Evolutionary conservation across 2,113 vertebrate genomes (phyloP).

Genomic region (Notiomystis cincta): DNA sequence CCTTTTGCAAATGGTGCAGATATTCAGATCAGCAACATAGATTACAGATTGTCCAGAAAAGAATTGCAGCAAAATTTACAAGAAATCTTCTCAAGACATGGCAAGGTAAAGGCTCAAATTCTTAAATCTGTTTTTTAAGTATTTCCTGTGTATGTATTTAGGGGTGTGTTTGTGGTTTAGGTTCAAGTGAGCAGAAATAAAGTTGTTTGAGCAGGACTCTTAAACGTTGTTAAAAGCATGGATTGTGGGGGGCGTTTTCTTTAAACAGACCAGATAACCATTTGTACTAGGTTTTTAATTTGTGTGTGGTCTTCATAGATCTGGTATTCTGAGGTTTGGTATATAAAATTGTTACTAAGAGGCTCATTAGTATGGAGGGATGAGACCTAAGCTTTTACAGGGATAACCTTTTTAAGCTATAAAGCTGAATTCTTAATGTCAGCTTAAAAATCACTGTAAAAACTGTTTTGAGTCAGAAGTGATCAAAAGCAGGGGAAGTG

Average conservation of each 20-base stretch:
- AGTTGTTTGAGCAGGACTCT: not conserved
- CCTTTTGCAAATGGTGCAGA: conserved; percentile 90
- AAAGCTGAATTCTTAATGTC: not conserved
- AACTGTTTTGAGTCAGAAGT: not conserved
- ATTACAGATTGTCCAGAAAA: conserved; percentile 93
- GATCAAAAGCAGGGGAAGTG: not conserved
- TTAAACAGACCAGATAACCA: not conserved
- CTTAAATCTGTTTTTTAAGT: not conserved
- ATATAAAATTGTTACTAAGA: not conserved
- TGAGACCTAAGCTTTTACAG: not conserved
- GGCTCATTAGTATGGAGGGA: not conserved
- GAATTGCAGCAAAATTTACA: conserved; percentile 88
- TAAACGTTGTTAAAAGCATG: not conserved
- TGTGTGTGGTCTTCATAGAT: not conserved
- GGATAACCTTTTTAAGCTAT: not conserved
- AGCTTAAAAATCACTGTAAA: not conserved
- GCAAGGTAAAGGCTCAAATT: conserved; percentile 76
- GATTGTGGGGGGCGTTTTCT: not conserved
- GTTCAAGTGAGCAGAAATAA: not conserved
- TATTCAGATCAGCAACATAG: conserved; percentile 90
- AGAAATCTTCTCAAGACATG: conserved; percentile 85
- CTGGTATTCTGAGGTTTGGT: not conserved
- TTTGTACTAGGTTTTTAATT: not conserved
- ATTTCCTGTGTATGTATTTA: not conserved
- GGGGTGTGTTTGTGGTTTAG: not conserved